Evolutionary conservation across 2,113 vertebrate species (phyloP).

Genomic region (Callionymus lyra): DNA sequence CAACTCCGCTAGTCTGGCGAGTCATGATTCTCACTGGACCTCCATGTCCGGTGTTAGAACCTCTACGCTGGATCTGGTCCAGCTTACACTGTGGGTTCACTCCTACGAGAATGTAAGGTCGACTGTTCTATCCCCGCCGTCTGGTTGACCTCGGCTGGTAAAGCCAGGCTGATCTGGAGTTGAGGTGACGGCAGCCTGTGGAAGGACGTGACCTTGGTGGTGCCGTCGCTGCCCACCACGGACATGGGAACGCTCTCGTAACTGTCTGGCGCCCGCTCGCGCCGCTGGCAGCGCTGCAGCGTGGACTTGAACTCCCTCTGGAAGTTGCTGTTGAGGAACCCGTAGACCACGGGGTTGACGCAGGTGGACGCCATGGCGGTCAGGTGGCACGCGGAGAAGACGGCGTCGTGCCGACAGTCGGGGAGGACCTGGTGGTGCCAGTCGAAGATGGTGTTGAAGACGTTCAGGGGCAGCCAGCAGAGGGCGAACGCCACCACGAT

Average conservation of each 20-base stretch:
- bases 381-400: constrained; percentile 88
- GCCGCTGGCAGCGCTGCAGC: constrained; percentile 74
- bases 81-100: too few relatives aligned
- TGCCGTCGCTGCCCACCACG: constrained; percentile 74
- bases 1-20: too few relatives aligned
- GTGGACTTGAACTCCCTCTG: constrained; percentile 86
- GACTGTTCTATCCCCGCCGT: too few relatives aligned
- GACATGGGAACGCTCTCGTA: constrained; percentile 81
- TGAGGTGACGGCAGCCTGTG: constrained; percentile 34
- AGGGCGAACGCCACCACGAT: constrained; percentile 81
- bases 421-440: constrained; percentile 82
- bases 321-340: constrained; percentile 92
- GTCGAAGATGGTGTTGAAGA: constrained; percentile 88
- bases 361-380: constrained; percentile 87
- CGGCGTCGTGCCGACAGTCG: constrained; percentile 73
- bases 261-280: constrained; percentile 59
- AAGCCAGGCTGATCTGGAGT: too few relatives aligned
- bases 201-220: constrained; percentile 76
- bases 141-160: too few relatives aligned
- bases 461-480: constrained; percentile 84
- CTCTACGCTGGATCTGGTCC: too few relatives aligned
- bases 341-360: constrained; percentile 92
- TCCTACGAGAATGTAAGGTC: too few relatives aligned
- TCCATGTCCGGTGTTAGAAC: too few relatives aligned
- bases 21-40: too few relatives aligned